phyloP scores from a whole-genome alignment of 2,113 vertebrate genomes.

The Sebastes schlegelii region DNA sequence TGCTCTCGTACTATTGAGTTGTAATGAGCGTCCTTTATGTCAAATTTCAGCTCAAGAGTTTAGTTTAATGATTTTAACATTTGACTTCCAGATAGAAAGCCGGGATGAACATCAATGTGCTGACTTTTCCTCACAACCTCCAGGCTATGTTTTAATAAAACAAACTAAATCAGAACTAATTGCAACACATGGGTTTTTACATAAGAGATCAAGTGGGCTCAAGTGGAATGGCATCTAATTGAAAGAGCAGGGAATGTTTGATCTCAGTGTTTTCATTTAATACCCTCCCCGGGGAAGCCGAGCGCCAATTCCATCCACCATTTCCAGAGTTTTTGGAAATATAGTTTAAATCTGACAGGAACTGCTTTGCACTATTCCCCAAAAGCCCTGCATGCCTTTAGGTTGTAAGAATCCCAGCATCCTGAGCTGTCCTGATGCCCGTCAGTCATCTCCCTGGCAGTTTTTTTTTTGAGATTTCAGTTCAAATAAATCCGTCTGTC shows the following conservation, averaged over 20 bases:
- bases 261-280: conserved; percentile 63
- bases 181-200: conserved; percentile 59
- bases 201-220: conserved; percentile 65
- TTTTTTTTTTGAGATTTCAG: conserved; percentile 12
- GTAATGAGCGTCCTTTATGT: conserved; percentile 7
- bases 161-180: conserved; percentile 63
- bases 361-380: not conserved
- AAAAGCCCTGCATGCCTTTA: not conserved
- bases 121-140: conserved; percentile 43
- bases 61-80: conserved; percentile 40
- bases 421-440: conserved; percentile 4
- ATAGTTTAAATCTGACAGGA: conserved; percentile 31
- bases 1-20: not conserved
- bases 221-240: conserved; percentile 60
- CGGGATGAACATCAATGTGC: conserved; percentile 23
- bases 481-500: conserved; percentile 30
- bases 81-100: conserved; percentile 40
- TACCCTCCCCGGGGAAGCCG: conserved; percentile 34
- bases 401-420: not conserved
- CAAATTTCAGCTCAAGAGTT: conserved; percentile 23
- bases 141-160: conserved; percentile 67
- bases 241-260: conserved; percentile 62
- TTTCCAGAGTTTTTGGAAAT: conserved; percentile 44
- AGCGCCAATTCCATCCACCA: conserved; percentile 15
- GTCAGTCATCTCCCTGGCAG: conserved; percentile 32